These are phyloP conservation scores for Drosophila diplacantha DNA, from an alignment of 2,888 invertebrate genomes.

Conservation along the genomic window DNA sequence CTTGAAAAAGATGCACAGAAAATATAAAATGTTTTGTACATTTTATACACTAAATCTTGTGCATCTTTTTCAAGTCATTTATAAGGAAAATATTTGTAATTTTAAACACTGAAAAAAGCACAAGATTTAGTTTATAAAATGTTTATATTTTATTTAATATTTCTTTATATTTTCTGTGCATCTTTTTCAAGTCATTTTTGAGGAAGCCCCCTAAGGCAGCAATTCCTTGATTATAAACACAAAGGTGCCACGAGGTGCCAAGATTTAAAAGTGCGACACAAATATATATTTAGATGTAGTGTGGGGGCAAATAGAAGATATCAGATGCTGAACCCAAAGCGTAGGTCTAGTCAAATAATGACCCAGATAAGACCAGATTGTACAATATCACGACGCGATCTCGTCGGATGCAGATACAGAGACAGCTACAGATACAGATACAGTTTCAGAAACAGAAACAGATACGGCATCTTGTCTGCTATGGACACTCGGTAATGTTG, in stretches of 20 bases:
- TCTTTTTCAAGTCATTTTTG: background rate
- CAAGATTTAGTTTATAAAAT: background rate
- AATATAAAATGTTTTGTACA: too few relatives aligned
- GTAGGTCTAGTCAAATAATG: conserved; percentile 57
- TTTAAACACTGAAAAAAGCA: background rate
- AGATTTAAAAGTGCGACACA: conserved; percentile 14
- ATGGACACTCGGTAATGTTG: conserved; percentile 25
- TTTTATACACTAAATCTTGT: too few relatives aligned
- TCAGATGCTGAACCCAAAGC: conserved; percentile 27
- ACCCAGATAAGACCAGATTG: conserved; percentile 59
- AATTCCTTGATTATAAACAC: background rate
- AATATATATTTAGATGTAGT: conserved; percentile 1
- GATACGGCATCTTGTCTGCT: conserved; percentile 13
- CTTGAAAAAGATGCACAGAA: too few relatives aligned
- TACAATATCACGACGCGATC: conserved; percentile 43
- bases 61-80: too few relatives aligned
- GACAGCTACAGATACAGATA: conserved; percentile 1
- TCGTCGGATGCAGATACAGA: background rate
- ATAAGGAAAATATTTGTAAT: background rate
- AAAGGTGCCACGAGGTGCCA: conserved; percentile 14
- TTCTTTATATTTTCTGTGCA: too few relatives aligned
- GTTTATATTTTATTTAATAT: too few relatives aligned
- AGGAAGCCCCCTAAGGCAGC: background rate
- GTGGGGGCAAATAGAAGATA: conserved; percentile 15
- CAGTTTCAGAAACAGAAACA: conserved; percentile 11